Base-by-base conservation (phyloP, 2,113 vertebrate genomes). In the Zosterops borbonicus region DNA sequence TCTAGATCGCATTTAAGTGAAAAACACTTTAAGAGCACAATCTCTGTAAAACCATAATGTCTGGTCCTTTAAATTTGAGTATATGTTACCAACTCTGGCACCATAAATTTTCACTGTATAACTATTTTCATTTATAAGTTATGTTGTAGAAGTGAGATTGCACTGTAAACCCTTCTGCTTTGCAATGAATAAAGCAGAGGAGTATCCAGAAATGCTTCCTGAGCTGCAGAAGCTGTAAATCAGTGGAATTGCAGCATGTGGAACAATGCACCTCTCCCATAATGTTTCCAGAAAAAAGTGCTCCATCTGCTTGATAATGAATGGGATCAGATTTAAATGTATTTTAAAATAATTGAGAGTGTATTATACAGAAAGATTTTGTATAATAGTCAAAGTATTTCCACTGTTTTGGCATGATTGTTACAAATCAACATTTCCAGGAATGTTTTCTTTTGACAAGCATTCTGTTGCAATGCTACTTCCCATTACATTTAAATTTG, bases 281-380 rank as follows among this genome's bases (percentile, higher is more conserved):
- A 96, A 91, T 71, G 82, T 89, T 95, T 92, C 6, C 74, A 97
- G 94, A 69, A 97, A 97, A 98, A 71, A 75, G 65, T 46, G 83
- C 67, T 96, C 97, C 96, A 96, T 97, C 96, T 98, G 96, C 96
- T 97, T 68, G 39, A 79, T 93, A 92, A 98, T 97, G 97, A 97
- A 73, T 4, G 7, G 69, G 88, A 97, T 91, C 94, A 92, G 75
- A 94, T 90, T 93, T 94, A 97, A 97, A 97, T 89, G 52, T 76
- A 93, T 97, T 92, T 93, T 93, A 81, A 96, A 97, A 92, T 88
- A 95, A 95, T 89, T 77, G 46, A 79, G 91, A 95, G 78, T 83
- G 75, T 73, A 89, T 95, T 94, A 90, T 70, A 94, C 47, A 81
- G 52, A 74, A 92, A 90, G 46, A 85, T 78, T 95, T 95, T 90